Base-by-base conservation (phyloP, 2,888 invertebrate species). In the Ectobius pallidus region DNA sequence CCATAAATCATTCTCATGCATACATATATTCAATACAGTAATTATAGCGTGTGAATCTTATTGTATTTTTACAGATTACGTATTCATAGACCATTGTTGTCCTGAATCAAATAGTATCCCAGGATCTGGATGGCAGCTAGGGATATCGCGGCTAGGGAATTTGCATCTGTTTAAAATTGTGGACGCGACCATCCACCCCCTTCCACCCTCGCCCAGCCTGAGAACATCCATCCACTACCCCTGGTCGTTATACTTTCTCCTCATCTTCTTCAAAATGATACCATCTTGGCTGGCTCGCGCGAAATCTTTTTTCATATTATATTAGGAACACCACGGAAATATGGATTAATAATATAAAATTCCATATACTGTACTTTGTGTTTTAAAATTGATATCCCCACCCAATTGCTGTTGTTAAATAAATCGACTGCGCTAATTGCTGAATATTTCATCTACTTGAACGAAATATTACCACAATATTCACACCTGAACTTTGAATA, bases 101-200 rank as follows among this genome's bases (percentile, higher is more conserved):
- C 20, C 65, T 42, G 1, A 65, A 2, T 16, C 7, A 14, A 25
- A 42, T 39, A 22, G 30, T 46, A 55, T 61, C 20, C 63, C 18
- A 63, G 63, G 32, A 11, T 42, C 46, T 25, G 65, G 46, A 39
- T 39, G 63, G 63, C 39, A 39, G 20, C 46, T 44, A 44, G n/a
- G 65, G 46, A 65, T 65, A 65, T 65, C 65, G 46, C 46, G 65
- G 39, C 65, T 30, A 18, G 30, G 65, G 65, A 65, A 65, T 65
- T 65, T 65, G 65, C 65, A 65, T 65, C 65, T 65, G 65, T 65
- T 65, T 65, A 65, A 65, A 65, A 65, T 65, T 65, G 65, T 65
- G 65, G 65, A 65, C 65, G 65, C 65, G 46, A 65, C 65, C 42
- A 65, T 34, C 18, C 30, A 20, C n/a, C 46, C 27, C 44, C 16